Evolutionary conservation across 2,888 invertebrate species (phyloP).

Genomic region (Bombylius major): DNA sequence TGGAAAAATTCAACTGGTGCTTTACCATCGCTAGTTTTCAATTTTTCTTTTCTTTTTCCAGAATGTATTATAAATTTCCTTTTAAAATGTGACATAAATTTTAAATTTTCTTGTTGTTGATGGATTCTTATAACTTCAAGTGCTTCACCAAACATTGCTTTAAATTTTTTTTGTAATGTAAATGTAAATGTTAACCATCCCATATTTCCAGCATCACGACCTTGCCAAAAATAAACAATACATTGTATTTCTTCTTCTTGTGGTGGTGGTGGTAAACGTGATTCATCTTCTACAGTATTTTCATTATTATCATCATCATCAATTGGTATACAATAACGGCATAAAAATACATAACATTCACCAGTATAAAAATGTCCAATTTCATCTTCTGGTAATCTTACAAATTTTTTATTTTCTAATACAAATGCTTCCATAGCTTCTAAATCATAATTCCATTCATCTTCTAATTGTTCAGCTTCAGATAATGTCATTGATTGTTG

Average conservation of each 20-base stretch:
- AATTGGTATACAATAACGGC: constrained; percentile 80
- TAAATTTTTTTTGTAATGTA: constrained; percentile 85
- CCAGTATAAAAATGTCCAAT: constrained; percentile 79
- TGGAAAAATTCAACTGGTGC: constrained; percentile 82
- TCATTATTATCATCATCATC: constrained; percentile 50
- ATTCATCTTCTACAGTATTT: constrained; percentile 26
- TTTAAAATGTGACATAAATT: constrained; percentile 96
- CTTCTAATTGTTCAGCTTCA: constrained; percentile 78
- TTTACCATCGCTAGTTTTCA: constrained; percentile 33
- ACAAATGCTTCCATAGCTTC: constrained; percentile 98
- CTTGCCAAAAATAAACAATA: constrained; percentile 99
- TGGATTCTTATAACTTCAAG: constrained; percentile 91
- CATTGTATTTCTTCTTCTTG: constrained; percentile 55
- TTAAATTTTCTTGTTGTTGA: constrained; percentile 97
- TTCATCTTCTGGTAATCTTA: constrained; percentile 90
- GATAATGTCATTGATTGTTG: constrained; percentile 74
- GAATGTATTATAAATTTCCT: constrained; percentile 84
- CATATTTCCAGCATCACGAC: constrained; percentile 94
- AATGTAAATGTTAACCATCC: constrained; percentile 99
- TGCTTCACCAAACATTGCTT: constrained; percentile 74
- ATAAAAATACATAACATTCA: constrained; percentile 97
- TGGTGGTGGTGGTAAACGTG: constrained; percentile 21
- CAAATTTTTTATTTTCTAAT: constrained; percentile 92
- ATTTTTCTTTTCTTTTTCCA: constrained; percentile 59
- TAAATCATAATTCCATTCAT: constrained; percentile 97